Percentiles rank a stretch among this genome's conserved stretches.
Evolutionary conservation across 1,140 invertebrate species (phyloP).

Genomic region (Drosophila pruinosa): DNA sequence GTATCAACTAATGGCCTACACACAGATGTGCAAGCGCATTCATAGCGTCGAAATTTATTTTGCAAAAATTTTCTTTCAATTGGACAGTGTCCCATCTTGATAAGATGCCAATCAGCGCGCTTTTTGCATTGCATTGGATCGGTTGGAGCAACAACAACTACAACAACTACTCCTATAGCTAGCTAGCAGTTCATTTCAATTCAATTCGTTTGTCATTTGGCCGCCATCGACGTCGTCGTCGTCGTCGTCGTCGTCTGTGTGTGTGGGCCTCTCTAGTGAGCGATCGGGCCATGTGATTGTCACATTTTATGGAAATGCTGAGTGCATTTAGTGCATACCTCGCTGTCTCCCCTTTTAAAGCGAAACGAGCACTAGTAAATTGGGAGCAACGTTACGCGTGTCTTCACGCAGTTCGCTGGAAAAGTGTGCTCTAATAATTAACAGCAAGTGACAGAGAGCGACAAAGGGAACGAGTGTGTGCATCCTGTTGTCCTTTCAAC

Average conservation of each 20-base stretch:
- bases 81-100: slow-evolving; percentile 81
- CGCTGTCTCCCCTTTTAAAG: background rate
- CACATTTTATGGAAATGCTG: slow-evolving; percentile 76
- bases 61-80: slow-evolving; percentile 77
- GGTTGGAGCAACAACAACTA: background rate
- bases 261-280: slow-evolving; percentile 53
- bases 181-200: slow-evolving; percentile 74
- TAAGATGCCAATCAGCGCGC: slow-evolving; percentile 81
- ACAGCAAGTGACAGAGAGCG: slow-evolving; percentile 44
- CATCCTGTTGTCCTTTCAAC: slow-evolving; percentile 4
- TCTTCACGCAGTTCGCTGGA: slow-evolving; percentile 54
- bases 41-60: slow-evolving; percentile 72
- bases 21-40: slow-evolving; percentile 21
- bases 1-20: slow-evolving; percentile 28
- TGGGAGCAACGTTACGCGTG: slow-evolving; percentile 40
- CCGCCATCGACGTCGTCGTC: slow-evolving; percentile 21
- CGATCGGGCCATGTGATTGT: slow-evolving; percentile 62
- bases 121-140: slow-evolving; percentile 52
- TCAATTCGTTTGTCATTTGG: slow-evolving; percentile 79
- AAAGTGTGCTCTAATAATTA: slow-evolving; percentile 65
- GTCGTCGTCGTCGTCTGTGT: slow-evolving; percentile 11
- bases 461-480: background rate
- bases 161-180: background rate
- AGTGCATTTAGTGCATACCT: slow-evolving; percentile 38
- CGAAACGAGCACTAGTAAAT: background rate